Conservation (phyloP, 2,113 vertebrate species). For the Campylomormyrus numenius region DNA sequence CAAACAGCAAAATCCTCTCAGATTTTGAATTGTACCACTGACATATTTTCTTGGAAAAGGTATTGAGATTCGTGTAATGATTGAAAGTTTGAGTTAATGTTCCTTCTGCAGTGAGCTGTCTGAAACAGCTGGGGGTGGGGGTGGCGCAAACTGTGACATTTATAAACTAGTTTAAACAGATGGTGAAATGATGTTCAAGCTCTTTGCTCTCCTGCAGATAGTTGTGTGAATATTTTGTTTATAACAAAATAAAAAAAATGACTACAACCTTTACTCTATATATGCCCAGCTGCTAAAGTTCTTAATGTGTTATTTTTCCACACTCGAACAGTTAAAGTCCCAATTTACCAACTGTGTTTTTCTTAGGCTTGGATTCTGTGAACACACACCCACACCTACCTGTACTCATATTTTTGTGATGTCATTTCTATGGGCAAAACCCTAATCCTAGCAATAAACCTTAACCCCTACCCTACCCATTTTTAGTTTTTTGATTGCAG, state of each 20-base stretch:
- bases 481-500: no score
- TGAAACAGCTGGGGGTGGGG: not conserved
- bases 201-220: not conserved
- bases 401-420: no score
- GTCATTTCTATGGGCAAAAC: no score
- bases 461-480: no score
- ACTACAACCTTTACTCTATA: not conserved
- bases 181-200: not conserved
- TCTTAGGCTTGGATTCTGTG: not conserved
- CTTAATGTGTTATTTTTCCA: not conserved
- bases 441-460: no score
- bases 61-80: constrained; percentile 23
- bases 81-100: not conserved
- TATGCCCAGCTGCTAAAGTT: not conserved
- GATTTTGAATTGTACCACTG: constrained; percentile 58
- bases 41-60: constrained; percentile 54
- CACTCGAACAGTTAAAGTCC: not conserved
- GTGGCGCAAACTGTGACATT: not conserved
- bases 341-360: not conserved
- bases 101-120: not conserved
- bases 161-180: not conserved
- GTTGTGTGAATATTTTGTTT: constrained; percentile 4
- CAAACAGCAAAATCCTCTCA: constrained; percentile 60
- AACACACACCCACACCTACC: not conserved
- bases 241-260: not conserved